A percentile compares a stretch with the other conserved stretches of the same genome.
These are phyloP conservation scores for Melipona beecheii DNA, from an alignment of 2,888 invertebrate genomes.

Conservation along the genomic window DNA sequence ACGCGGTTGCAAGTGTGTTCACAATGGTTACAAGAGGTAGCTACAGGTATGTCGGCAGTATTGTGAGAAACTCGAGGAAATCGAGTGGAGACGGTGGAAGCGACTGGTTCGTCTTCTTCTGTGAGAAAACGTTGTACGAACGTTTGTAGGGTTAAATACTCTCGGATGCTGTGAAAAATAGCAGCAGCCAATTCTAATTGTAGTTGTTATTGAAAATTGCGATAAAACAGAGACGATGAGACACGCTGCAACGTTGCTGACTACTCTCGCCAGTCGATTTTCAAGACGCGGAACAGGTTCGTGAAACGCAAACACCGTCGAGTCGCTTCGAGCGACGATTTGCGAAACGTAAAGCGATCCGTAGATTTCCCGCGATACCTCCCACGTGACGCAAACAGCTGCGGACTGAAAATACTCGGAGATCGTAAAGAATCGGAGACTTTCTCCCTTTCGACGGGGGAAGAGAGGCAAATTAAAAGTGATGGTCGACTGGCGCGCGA, in stretches of 20 bases:
- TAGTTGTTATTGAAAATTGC: too few relatives aligned
- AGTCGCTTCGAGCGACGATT: neutral
- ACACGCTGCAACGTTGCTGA: neutral
- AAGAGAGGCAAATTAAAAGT: neutral
- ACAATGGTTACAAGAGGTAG: neutral
- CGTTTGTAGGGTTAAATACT: too few relatives aligned
- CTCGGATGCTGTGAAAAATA: too few relatives aligned
- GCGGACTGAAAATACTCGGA: neutral
- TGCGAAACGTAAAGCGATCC: too few relatives aligned
- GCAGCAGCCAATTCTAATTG: too few relatives aligned
- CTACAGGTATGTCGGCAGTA: neutral
- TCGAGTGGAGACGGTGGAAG: conserved; percentile 11
- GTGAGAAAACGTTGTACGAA: neutral
- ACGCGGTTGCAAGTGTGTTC: neutral
- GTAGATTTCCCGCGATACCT: neutral
- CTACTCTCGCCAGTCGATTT: neutral
- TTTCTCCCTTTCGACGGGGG: neutral
- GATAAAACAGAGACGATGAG: too few relatives aligned
- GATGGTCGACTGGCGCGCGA: conserved; percentile 8
- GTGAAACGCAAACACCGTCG: neutral
- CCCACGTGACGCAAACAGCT: neutral
- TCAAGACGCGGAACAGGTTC: neutral
- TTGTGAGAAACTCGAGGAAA: conserved; percentile 25
- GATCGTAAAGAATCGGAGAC: neutral
- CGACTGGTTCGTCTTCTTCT: neutral